These are phyloP conservation scores for Glaucomys volans DNA, from an alignment of 2,113 vertebrate genomes.

Conservation along the genomic window DNA sequence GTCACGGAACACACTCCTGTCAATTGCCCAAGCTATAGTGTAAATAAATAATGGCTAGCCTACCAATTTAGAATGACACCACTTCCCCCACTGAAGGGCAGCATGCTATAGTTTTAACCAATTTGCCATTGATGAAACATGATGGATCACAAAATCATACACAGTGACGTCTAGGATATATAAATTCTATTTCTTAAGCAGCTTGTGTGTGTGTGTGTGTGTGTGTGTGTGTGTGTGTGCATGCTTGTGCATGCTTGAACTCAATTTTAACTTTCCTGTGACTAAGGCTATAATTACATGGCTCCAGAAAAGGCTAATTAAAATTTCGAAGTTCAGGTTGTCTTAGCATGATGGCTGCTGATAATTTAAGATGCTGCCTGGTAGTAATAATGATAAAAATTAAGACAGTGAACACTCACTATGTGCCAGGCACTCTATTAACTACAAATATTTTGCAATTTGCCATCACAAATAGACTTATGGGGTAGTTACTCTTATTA, in stretches of 20 bases:
- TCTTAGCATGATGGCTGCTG: not conserved
- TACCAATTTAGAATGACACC: not conserved
- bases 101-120: not conserved
- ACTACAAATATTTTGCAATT: not conserved
- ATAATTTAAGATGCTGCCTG: not conserved
- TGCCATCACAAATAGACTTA: not conserved
- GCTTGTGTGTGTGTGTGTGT: not conserved
- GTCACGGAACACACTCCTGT: not conserved
- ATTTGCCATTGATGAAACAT: not conserved
- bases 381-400: not conserved
- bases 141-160: not conserved
- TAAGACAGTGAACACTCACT: not conserved
- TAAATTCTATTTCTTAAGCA: not conserved
- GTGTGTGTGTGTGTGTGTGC: not conserved
- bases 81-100: not conserved
- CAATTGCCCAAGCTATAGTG: not conserved
- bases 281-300: not conserved
- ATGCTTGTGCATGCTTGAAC: not conserved
- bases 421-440: not conserved
- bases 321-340: not conserved
- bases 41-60: not conserved
- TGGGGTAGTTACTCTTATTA: not conserved
- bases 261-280: conserved; percentile 50
- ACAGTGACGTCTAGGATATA: not conserved
- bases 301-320: not conserved